Evolutionary conservation across 2,888 invertebrate species (phyloP).

Genomic region (Patella pellucida): DNA sequence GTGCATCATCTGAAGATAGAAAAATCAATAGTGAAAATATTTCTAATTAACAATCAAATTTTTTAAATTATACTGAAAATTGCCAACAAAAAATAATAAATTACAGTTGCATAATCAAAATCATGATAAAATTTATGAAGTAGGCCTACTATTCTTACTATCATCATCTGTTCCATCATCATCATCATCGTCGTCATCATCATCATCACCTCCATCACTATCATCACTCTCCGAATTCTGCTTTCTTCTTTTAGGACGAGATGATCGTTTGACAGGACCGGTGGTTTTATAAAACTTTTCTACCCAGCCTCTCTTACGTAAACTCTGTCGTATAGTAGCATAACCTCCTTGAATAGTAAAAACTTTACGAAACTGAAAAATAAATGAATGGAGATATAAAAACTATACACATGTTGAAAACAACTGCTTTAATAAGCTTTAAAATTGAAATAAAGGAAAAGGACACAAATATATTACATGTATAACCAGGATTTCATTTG

Average conservation of each 20-base stretch:
- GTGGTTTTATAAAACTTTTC: constrained; percentile 69
- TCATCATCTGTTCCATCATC: constrained; percentile 40
- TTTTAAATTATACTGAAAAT: background rate
- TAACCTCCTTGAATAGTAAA: constrained; percentile 72
- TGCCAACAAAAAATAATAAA: constrained; percentile 3
- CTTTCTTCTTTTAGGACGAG: constrained; percentile 43
- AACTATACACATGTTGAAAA: background rate
- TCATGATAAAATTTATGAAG: background rate
- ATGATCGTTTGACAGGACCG: constrained; percentile 50
- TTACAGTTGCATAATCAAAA: background rate
- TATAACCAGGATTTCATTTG: background rate
- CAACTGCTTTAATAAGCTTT: background rate
- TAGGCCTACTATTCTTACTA: constrained; percentile 22
- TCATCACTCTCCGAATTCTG: constrained; percentile 57
- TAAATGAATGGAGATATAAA: constrained; percentile 13
- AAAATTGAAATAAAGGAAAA: background rate
- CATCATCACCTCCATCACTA: constrained; percentile 60
- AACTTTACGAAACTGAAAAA: constrained; percentile 64
- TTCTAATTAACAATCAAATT: too few species aligned
- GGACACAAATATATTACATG: background rate
- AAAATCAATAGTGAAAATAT: constrained; percentile 14
- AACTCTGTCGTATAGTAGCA: constrained; percentile 64
- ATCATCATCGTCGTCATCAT: constrained; percentile 57
- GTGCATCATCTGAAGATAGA: constrained; percentile 56
- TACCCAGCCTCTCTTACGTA: constrained; percentile 70